phyloP scores from a whole-genome alignment of 2,888 invertebrate genomes.

The Pandemis heparana region DNA sequence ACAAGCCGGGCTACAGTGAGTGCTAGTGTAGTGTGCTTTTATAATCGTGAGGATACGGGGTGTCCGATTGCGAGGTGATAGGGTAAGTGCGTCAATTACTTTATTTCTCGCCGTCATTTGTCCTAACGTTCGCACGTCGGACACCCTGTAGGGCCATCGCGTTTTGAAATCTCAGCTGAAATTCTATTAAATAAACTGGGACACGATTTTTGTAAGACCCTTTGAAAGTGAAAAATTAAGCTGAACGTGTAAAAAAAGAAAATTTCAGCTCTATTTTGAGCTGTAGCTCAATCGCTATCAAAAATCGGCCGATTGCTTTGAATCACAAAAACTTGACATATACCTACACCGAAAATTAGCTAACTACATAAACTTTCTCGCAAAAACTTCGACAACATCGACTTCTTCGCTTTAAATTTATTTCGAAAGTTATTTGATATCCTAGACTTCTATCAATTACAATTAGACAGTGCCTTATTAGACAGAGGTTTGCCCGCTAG shows the following conservation, averaged over 20 bases:
- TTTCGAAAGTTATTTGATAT: neutral
- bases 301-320: no score
- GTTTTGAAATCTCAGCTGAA: conserved; percentile 14
- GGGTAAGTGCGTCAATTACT: conserved; percentile 29
- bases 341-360: no score
- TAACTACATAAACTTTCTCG: no score
- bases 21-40: conserved; percentile 61
- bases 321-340: no score
- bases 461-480: conserved; percentile 25
- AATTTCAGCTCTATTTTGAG: neutral
- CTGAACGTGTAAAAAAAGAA: neutral
- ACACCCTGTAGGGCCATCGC: conserved; percentile 25
- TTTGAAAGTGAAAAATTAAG: no score
- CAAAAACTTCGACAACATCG: no score
- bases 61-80: conserved; percentile 38
- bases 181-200: conserved; percentile 27
- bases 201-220: conserved; percentile 9
- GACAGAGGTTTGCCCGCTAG: neutral
- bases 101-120: conserved; percentile 3
- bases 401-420: no score
- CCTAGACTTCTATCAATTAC: neutral
- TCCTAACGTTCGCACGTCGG: conserved; percentile 9
- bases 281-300: no score
- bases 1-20: conserved; percentile 83
- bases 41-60: conserved; percentile 49